Conservation (phyloP, 2,888 invertebrate genomes). For the Tipula lateralis region DNA sequence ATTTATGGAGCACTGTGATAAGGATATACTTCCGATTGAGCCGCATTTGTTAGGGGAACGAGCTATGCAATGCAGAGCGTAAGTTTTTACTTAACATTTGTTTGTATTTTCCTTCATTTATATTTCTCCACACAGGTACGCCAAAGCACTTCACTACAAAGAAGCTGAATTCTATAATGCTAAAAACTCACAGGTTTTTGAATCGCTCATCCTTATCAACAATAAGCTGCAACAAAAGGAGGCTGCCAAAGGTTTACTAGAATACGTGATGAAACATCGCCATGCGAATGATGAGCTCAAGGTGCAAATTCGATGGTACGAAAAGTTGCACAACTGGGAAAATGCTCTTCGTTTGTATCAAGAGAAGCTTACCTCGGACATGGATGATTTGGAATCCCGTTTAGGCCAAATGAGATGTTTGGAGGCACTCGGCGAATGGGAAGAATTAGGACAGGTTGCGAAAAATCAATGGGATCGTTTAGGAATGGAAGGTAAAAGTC, state of each 20-base stretch:
- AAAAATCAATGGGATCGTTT: slow-evolving; percentile 73
- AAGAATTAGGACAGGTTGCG: slow-evolving; percentile 73
- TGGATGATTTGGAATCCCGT: slow-evolving; percentile 70
- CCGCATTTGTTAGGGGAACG: slow-evolving; percentile 82
- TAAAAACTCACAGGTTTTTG: slow-evolving; percentile 81
- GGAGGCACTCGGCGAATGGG: slow-evolving; percentile 97
- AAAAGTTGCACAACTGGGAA: slow-evolving; percentile 98
- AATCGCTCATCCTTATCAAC: slow-evolving; percentile 91
- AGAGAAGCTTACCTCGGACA: slow-evolving; percentile 62
- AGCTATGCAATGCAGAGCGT: slow-evolving; percentile 90
- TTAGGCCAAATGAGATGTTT: slow-evolving; percentile 92
- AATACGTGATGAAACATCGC: slow-evolving; percentile 80
- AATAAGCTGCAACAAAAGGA: slow-evolving; percentile 98
- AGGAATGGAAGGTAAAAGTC: slow-evolving; percentile 53
- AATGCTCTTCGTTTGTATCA: slow-evolving; percentile 86
- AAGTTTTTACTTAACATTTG: too few relatives aligned
- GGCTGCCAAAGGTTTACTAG: slow-evolving; percentile 89
- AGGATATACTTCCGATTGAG: slow-evolving; percentile 87
- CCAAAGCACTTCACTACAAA: slow-evolving; percentile 61
- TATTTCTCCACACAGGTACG: slow-evolving; percentile 42
- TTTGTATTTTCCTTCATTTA: not conserved
- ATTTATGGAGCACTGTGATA: slow-evolving; percentile 99
- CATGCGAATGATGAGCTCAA: slow-evolving; percentile 59
- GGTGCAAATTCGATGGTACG: slow-evolving; percentile 91
- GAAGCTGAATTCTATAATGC: slow-evolving; percentile 90